Evolutionary conservation across 1,140 invertebrate genomes (phyloP), one percentile per base, ranked within the genome.

Genomic region (Potamilus streckersoni): DNA sequence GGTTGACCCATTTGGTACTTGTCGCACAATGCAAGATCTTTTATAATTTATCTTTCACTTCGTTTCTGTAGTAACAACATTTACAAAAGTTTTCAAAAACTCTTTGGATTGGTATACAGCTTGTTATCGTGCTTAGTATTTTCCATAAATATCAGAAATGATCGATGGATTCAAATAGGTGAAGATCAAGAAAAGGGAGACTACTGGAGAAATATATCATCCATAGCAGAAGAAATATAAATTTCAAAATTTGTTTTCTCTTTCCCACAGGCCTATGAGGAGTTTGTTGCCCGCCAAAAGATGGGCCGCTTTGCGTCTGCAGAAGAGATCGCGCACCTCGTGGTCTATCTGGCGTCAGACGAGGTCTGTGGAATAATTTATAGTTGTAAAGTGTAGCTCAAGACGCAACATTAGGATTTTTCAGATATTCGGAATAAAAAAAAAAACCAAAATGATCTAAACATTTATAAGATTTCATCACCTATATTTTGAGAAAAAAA

Each of bases 271-370:
- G 88, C 89, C 4, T 77, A 79, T 70, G 83, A 84, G 69, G 84
- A 88, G 78, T 90, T 90, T 71, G 72, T 89, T 61, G 84, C 85
- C 6, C 67, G 90, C 27, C 89, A 91, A 60, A 86, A 86, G 74
- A 84, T 90, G 73, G 90, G 90, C 2, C 79, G 91, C 60, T 79
- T 91, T 59, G 89, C 88, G n/a, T 88, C 88, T 17, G 81, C 91
- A 16, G 85, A 89, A 57, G 91, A 91, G 82, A 88, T 91, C 65
- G 90, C 90, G 16, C 78, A 85, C 59, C 71, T 91, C 15, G 85
- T 87, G 8, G 71, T 91, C 0, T 91, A 89, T 76, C 76, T 91
- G 64, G 90, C 90, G 8, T 90, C 88, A 31, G 88, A 91, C 81
- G 90, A 91, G 83, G 89, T 91, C 79, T 66, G 62, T 74, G 27